Conservation (phyloP, 1,140 invertebrate species). For the Cherax destructor region DNA sequence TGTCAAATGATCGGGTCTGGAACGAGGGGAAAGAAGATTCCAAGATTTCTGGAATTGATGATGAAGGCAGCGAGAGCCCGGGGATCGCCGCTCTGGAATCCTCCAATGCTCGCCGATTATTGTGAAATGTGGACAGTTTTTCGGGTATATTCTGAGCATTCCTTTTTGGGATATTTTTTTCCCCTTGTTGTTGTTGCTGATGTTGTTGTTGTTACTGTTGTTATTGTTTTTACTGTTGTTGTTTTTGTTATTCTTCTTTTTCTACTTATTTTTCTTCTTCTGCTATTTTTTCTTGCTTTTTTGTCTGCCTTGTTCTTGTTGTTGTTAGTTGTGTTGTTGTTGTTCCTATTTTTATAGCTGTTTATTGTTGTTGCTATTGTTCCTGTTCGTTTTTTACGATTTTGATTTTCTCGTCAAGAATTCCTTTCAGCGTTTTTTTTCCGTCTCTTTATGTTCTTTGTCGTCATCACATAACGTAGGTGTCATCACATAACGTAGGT, state of each 20-base stretch:
- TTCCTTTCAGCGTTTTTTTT: too few species aligned
- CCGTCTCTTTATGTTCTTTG: too few species aligned
- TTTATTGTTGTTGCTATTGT: neutral
- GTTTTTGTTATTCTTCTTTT: too few species aligned
- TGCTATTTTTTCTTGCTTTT: neutral
- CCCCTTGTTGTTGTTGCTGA: neutral
- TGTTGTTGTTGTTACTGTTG: neutral
- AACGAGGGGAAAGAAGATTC: slow-evolving; percentile 8
- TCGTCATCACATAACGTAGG: too few species aligned
- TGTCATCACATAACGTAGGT: too few species aligned
- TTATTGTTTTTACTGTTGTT: too few species aligned
- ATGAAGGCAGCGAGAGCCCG: slow-evolving; percentile 24
- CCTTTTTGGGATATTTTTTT: too few species aligned
- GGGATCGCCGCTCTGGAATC: neutral
- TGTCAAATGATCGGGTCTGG: slow-evolving; percentile 21
- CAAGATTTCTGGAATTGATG: slow-evolving; percentile 39
- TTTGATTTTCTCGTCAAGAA: neutral
- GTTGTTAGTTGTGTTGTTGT: too few species aligned
- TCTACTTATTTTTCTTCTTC: too few species aligned
- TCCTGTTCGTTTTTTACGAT: too few species aligned
- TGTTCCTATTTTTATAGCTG: too few species aligned
- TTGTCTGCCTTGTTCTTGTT: too few species aligned
- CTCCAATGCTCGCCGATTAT: neutral
- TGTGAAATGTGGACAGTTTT: slow-evolving; percentile 1
- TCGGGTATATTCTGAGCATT: neutral